Evolutionary conservation across 2,888 invertebrate species (phyloP), one percentile per base, ranked within the genome.

Genomic region (Psylliodes chrysocephalus): DNA sequence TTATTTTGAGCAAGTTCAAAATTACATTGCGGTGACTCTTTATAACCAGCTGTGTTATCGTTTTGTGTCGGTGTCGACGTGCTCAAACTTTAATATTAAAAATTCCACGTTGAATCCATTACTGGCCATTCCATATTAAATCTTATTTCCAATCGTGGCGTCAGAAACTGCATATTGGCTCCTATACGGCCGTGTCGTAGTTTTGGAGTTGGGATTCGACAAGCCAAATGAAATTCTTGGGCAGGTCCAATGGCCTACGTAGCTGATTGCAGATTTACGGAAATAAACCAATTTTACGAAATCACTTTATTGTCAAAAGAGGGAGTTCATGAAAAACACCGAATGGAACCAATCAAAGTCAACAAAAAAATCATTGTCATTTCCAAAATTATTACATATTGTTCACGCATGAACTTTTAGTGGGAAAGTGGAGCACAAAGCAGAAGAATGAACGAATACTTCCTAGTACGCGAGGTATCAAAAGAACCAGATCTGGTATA

Each of bases 151-250:
- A 49, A 14, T 49, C 49, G 28, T 12, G 14, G 28, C 28, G 49
- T 14, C 49, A 28, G 28, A 28, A 49, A 49, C 49, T 49, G 25
- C 49, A 49, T 49, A 49, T 49, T 49, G 49, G 30, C 49, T 49
- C 49, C 49, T 17, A 25, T 46, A 49, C 28, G 25, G 10, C 12
- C 49, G 30, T 49, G 30, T 49, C 49, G 49, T 49, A 49, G 49
- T 49, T 49, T 49, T 15, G 17, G 28, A 49, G 49, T n/a, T n/a
- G n/a, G n/a, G n/a, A n/a, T n/a, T n/a, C n/a, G n/a, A 17, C 12
- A 49, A 49, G 30, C 28, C 49, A 49, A 49, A 49, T 49, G 49
- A 49, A 49, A 49, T 49, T 49, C 49, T 49, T 49, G 49, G 49
- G 28, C 28, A 28, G 49, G 49, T 28, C 28, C 49, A 49, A 49